Conservation (phyloP, 2,113 vertebrate species). For the Balaeniceps rex region DNA sequence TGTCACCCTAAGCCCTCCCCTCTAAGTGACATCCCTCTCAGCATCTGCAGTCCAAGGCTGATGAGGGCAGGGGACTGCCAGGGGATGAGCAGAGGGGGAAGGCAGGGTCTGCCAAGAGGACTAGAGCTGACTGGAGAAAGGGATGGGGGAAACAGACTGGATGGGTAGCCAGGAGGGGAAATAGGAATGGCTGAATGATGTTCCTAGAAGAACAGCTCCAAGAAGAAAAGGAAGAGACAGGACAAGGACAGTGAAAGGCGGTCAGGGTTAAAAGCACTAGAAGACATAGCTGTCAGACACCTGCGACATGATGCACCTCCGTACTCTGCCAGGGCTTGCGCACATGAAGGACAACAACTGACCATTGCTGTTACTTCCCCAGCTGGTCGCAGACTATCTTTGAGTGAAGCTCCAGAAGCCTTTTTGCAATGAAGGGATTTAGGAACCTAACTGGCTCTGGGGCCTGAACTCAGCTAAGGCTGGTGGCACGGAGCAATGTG, state of each 20-base stretch:
- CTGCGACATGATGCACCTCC: fast-evolving
- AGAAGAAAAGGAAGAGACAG: not conserved
- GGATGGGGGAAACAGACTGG: not conserved
- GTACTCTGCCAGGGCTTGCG: not conserved
- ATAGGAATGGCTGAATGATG: not conserved
- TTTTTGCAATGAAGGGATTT: not conserved
- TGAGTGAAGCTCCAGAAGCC: not conserved
- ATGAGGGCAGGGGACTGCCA: not conserved
- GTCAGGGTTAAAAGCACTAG: not conserved
- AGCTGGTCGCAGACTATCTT: not conserved
- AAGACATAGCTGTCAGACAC: not conserved
- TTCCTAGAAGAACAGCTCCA: not conserved
- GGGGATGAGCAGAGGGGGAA: not conserved
- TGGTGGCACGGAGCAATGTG: not conserved
- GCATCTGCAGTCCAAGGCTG: not conserved
- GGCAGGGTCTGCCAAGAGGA: not conserved
- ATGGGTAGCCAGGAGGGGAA: not conserved
- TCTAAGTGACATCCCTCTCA: not conserved
- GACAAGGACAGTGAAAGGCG: not conserved
- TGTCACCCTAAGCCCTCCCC: not conserved
- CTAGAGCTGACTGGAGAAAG: not conserved
- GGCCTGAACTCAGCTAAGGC: not conserved
- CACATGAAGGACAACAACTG: not conserved
- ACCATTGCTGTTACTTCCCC: not conserved
- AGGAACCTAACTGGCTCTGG: not conserved